Conservation (phyloP, 2,797 vertebrate genomes). For the Anas georgica region DNA sequence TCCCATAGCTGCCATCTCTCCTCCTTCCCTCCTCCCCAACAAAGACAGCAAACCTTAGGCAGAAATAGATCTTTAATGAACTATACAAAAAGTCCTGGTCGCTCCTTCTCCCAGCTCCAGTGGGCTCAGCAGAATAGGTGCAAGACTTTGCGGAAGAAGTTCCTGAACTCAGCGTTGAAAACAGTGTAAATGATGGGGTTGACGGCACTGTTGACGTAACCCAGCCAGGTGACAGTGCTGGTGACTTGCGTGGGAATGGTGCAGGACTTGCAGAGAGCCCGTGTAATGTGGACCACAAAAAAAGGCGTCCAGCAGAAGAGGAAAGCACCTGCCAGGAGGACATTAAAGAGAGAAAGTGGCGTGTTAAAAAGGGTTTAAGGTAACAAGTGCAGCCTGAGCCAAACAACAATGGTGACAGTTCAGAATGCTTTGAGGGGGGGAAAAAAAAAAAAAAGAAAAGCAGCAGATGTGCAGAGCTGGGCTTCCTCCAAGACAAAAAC, state of each 20-base stretch:
- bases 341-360: neutral
- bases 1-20: neutral
- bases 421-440: too few species aligned
- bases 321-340: conserved; percentile 84
- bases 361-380: neutral
- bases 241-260: conserved; percentile 82
- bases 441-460: too few species aligned
- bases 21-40: neutral
- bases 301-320: conserved; percentile 97
- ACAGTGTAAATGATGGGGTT: conserved; percentile 95
- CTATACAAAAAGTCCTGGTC: conserved; percentile 48
- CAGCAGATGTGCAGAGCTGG: neutral
- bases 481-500: neutral
- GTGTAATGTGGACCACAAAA: conserved; percentile 91
- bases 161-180: conserved; percentile 93
- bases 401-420: neutral
- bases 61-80: conserved; percentile 72
- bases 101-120: neutral
- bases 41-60: conserved; percentile 8
- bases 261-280: conserved; percentile 86
- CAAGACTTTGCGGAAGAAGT: conserved; percentile 89
- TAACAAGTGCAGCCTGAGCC: neutral
- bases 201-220: conserved; percentile 94
- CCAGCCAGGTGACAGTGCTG: conserved; percentile 95
- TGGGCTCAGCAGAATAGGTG: conserved; percentile 75